Evolutionary conservation across 1,140 invertebrate species (phyloP), one percentile per base, ranked within the genome.

Genomic region (Drosophila bipectinata): DNA sequence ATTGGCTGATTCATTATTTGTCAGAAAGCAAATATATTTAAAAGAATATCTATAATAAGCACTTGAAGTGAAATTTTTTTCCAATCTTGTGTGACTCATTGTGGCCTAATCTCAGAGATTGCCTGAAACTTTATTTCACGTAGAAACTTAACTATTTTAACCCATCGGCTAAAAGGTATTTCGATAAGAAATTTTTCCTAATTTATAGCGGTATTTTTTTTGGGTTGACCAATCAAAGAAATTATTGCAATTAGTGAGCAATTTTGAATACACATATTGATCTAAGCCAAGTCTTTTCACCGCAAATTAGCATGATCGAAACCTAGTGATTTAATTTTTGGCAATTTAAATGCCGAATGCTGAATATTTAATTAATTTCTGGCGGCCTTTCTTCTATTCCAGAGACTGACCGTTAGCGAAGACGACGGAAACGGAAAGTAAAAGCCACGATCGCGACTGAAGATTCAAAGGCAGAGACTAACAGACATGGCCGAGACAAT

Each of bases 401-500:
- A 68, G 60, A 44, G 44, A 77, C 58, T 54, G 63, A 60, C 82
- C 82, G 82, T 85, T 85, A 85, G 77, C 14, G 72, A 21, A 18
- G 34, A 51, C 60, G 45, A 72, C 68, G 77, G 62, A 76, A 77
- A 62, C 82, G 81, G 84, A 88, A 88, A 88, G 83, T 88, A 88
- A 88, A 88, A 88, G 83, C 84, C 63, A 51, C 54, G 47, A 69
- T 41, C 66, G 32, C 47, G 34, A 58, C 28, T 44, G 41, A 32
- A 68, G 21, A 59, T 18, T 55, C 47, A 63, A 39, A 51, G 44
- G 26, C 57, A 44, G 45, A 52, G 2, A 34, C 24, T 37, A 30
- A 78, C 53, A 64, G 39, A 68, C 41, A 87, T 87, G 82, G 82
- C 82, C 71, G 82, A 87, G 68, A 87, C 82, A 47, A 79, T 87